Evolutionary conservation across 2,113 vertebrate species (phyloP), one percentile per base, ranked within the genome.

Genomic region (Holacanthus passer): DNA sequence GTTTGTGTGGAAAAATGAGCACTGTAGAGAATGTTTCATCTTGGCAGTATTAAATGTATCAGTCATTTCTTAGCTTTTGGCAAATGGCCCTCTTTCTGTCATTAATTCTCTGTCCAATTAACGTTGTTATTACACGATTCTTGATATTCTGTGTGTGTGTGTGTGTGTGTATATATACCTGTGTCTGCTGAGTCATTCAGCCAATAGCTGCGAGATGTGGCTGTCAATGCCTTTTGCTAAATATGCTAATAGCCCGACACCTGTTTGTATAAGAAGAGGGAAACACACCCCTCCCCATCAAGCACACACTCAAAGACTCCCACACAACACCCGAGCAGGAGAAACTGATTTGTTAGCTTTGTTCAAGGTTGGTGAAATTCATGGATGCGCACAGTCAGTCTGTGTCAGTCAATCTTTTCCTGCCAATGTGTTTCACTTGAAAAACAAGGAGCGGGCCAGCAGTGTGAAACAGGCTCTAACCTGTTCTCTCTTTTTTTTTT

Each of bases 241-340:
- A 93, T 94, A 94, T 93, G 89, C 87, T 90, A 92, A 93, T 90
- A 37, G n/a, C 19, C 69, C 37, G 43, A 87, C 87, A 91, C 87
- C 90, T 92, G 87, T 90, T 84, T 84, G 62, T 92, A 93, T 91
- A 92, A 91, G 76, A 86, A 77, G 82, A 77, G 73, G 64, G 52
- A 85, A 84, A 66, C 31, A 20, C 86, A 72, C 79, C 78, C 75
- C 41, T 79, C 65, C 56, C 39, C 53, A 41, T 64, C 24, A 17
- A 73, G 17, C 52, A 14, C 55, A 60, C 79, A 35, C 55, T 59
- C 52, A 41, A n/a, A 79, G 47, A 81, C 68, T 67, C 66, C 20
- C 77, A 39, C 84, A 52, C 48, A 71, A 64, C 53, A 48, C 75
- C 48, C 35, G 13, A 47, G 20, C 52, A 77, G 20, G 14, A 48